Evolutionary conservation across 1,140 invertebrate genomes (phyloP), one percentile per base, ranked within the genome.

Genomic region (Bombus turneri): DNA sequence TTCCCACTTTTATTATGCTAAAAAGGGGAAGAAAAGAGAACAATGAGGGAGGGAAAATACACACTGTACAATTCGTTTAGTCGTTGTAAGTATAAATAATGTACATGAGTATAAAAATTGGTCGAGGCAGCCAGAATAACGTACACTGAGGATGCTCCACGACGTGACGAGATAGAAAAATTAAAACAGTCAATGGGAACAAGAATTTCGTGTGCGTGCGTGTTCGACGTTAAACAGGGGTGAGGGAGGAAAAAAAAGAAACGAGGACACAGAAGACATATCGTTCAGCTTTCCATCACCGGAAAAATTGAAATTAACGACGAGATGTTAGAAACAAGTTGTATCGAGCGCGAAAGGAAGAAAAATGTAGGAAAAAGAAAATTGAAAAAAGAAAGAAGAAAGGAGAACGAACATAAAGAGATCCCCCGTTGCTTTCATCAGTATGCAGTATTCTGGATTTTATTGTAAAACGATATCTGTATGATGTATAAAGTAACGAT

Each of bases 41-140:
- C 25, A 68, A 25, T 0, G 22, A 41, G 39, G 15, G 15, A 68
- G 18, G 18, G 34, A 25, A 68, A 28, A 53, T 28, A 68, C 71
- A 88, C 79, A 88, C 72, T 91, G 90, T 91, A 91, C 89, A 91
- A 91, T 91, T 90, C 80, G 81, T 91, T 82, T 91, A 91, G 89
- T 83, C 82, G 89, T 88, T 91, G 87, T 91, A 91, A 91, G 89
- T 88, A 90, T 88, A 86, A 81, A 85, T 87, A 87, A 59, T 90
- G 87, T 91, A 85, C 87, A 90, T 87, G 82, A 74, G 87, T 43
- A 80, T 80, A 80, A 86, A 85, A 80, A 72, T 80, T 75, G 71
- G 57, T 64, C 81, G 78, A 85, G 53, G 5, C 57, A 86, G 43
- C 87, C 86, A 85, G 91, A 93, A 91, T 93, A 90, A 91, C 81